These are phyloP conservation scores for Gobiocypris rarus DNA, from an alignment of 2,113 vertebrate species.

Conservation along the genomic window DNA sequence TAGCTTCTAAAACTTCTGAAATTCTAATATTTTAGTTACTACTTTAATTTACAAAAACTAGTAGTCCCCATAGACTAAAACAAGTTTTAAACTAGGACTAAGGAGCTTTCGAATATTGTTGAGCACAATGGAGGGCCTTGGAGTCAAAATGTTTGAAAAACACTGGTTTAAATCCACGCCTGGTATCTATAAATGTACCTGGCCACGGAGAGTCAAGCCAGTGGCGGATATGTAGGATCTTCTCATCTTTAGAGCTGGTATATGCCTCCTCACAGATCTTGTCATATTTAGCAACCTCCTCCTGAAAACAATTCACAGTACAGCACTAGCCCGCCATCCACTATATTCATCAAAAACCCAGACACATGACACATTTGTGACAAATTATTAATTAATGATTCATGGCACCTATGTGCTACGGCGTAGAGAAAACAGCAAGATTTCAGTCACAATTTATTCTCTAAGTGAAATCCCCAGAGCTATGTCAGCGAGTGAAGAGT, in stretches of 20 bases:
- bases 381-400: slow-evolving; percentile 55
- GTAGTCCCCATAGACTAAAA: too few relatives aligned
- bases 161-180: not conserved
- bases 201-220: slow-evolving; percentile 93
- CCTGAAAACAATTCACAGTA: slow-evolving; percentile 70
- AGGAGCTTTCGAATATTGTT: not conserved
- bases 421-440: slow-evolving; percentile 47
- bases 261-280: slow-evolving; percentile 94
- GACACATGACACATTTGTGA: slow-evolving; percentile 44
- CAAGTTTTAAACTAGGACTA: not conserved
- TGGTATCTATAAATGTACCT: slow-evolving; percentile 66
- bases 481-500: slow-evolving; percentile 52
- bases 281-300: slow-evolving; percentile 91
- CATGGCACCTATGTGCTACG: slow-evolving; percentile 48
- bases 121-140: not conserved
- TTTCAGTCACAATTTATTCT: slow-evolving; percentile 54
- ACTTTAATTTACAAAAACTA: too few relatives aligned
- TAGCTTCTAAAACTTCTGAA: not conserved
- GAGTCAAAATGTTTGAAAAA: not conserved
- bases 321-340: not conserved
- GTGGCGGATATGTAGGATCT: slow-evolving; percentile 88
- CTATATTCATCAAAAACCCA: slow-evolving; percentile 41
- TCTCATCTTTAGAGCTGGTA: slow-evolving; percentile 88
- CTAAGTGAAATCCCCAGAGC: slow-evolving; percentile 55
- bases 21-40: not conserved